Evolutionary conservation across 2,113 vertebrate genomes (phyloP), one percentile per base, ranked within the genome.

Genomic region (Ochotona princeps): DNA sequence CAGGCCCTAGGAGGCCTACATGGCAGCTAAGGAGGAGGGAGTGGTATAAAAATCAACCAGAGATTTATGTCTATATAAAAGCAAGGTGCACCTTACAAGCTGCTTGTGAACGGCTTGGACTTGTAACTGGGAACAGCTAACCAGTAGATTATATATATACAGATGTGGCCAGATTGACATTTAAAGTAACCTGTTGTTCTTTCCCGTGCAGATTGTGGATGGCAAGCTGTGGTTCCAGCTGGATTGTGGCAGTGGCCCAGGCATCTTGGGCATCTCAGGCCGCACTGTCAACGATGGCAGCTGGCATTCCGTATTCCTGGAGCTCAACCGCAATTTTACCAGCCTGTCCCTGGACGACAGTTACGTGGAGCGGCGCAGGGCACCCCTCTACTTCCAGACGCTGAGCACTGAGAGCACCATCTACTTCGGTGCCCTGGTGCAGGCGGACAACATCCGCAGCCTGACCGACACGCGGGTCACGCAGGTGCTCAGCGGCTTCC

Each of bases 161-260:
- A 57, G 54, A 18, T 57, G 17, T 4, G n/a, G 57, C 26, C 44
- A 61, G 28, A 30, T 15, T 47, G 47, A 5, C 26, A 4, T 32
- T 69, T 18, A 51, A 72, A 18, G 26, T 20, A 15, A 0, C 30
- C 49, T 8, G 0, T 44, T 89, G 91, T 94, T 95, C 91, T 3
- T 94, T 38, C 49, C 89, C 57, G 20, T 1, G 2, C 98, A 99
- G 99, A 98, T 99, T 70, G 98, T 99, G n/a, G 98, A 99, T 1
- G 99, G 99, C 74, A 99, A 99, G 94, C 98, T 99, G 95, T 99
- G 99, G 99, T 99, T 99, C 97, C 99, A 99, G 97, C 79, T 99
- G 97, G 98, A 99, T 96, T 99, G 99, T 0, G 99, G 98, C 51
- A 98, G 93, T 4, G 97, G 97, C 80, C 98, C 98, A 0, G 99